Conservation (phyloP, 1,140 invertebrate species). For the Cydia splendana region DNA sequence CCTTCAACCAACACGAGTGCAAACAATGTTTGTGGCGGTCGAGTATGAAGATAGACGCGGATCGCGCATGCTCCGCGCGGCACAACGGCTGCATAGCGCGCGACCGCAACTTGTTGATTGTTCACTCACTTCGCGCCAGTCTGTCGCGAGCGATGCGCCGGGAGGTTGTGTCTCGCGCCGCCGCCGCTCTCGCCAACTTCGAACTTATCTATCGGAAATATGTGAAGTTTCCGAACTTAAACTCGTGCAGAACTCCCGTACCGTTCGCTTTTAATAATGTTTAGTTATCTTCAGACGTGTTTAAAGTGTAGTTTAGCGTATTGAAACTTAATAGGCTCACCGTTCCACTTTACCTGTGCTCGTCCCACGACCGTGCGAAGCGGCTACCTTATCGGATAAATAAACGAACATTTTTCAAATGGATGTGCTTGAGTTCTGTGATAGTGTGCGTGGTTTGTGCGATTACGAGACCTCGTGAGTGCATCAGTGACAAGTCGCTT, state of each 20-base stretch:
- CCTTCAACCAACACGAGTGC: not conserved
- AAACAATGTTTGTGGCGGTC: slow-evolving; percentile 51
- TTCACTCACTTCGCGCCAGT: slow-evolving; percentile 76
- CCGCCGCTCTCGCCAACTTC: slow-evolving; percentile 66
- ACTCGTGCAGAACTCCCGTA: slow-evolving; percentile 60
- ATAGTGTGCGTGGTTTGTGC: slow-evolving; percentile 76
- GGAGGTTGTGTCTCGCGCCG: slow-evolving; percentile 62
- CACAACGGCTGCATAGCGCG: slow-evolving; percentile 60
- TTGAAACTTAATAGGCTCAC: slow-evolving; percentile 76
- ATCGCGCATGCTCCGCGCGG: slow-evolving; percentile 69
- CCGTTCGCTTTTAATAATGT: slow-evolving; percentile 50
- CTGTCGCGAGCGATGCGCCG: slow-evolving; percentile 73
- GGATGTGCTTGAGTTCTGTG: slow-evolving; percentile 75
- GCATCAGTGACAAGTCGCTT: slow-evolving; percentile 71
- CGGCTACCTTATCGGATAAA: slow-evolving; percentile 78
- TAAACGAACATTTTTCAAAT: slow-evolving; percentile 79
- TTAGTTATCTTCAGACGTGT: slow-evolving; percentile 52
- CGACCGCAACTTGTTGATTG: slow-evolving; percentile 76
- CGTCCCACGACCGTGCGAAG: slow-evolving; percentile 73
- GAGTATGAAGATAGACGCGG: slow-evolving; percentile 68
- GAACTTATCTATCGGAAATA: slow-evolving; percentile 75
- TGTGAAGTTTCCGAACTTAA: slow-evolving; percentile 73
- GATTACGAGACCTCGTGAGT: slow-evolving; percentile 67
- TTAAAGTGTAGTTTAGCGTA: slow-evolving; percentile 71
- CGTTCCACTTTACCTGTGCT: slow-evolving; percentile 72